Percentiles rank a stretch among this genome's conserved stretches.
Conservation (phyloP, 1,140 invertebrate species). For the Apocrypta bakeri region DNA sequence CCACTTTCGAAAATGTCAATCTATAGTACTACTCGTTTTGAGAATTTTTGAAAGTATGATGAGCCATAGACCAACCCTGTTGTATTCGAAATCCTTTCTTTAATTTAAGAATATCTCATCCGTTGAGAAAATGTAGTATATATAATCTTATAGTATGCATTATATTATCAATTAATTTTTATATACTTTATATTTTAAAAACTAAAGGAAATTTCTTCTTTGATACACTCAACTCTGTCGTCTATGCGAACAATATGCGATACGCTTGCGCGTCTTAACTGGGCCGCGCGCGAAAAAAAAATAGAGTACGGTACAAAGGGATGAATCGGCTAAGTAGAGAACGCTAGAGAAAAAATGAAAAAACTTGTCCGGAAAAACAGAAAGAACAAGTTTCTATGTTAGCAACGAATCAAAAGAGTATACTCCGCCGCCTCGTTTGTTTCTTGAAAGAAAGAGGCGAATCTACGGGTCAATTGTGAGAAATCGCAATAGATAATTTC, state of each 20-base stretch:
- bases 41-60: background rate
- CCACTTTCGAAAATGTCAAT: constrained; percentile 7
- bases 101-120: too few relatives aligned
- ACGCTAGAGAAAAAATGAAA: background rate
- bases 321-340: background rate
- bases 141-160: too few relatives aligned
- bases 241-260: background rate
- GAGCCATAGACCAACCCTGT: background rate
- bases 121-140: too few relatives aligned
- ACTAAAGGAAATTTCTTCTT: too few relatives aligned
- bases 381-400: background rate
- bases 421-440: background rate
- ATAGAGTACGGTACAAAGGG: background rate
- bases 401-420: background rate
- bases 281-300: background rate
- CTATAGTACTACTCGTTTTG: background rate
- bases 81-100: background rate
- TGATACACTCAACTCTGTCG: background rate
- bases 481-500: background rate
- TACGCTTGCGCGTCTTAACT: background rate
- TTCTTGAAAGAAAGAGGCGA: background rate
- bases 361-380: background rate
- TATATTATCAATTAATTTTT: too few relatives aligned
- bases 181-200: too few relatives aligned
- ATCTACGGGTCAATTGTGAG: background rate